These are phyloP conservation scores for Meda fulgida DNA, from an alignment of 2,797 vertebrate species.

Conservation along the genomic window DNA sequence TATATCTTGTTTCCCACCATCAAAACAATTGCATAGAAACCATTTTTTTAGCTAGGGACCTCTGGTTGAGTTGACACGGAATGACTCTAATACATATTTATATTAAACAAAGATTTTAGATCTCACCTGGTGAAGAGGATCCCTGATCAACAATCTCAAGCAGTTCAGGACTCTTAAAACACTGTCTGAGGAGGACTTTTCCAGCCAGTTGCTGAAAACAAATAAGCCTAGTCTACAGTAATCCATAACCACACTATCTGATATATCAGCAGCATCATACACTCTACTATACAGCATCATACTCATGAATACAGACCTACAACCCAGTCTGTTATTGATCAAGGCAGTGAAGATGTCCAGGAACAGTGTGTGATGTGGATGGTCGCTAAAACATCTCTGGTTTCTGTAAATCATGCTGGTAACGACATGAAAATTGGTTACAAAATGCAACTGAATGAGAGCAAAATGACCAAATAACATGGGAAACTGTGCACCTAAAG, in stretches of 20 bases:
- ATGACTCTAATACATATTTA: background rate
- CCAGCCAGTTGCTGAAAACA: slow-evolving; percentile 82
- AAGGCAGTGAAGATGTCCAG: slow-evolving; percentile 81
- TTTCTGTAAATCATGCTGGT: slow-evolving; percentile 83
- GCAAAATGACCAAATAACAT: background rate
- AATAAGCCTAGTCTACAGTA: background rate
- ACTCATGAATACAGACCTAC: slow-evolving; percentile 77
- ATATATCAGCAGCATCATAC: background rate
- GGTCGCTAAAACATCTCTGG: slow-evolving; percentile 86
- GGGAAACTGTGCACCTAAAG: slow-evolving; percentile 80
- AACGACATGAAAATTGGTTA: slow-evolving; percentile 18
- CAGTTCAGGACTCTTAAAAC: slow-evolving; percentile 86
- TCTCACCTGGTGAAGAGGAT: slow-evolving; percentile 84
- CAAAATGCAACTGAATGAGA: background rate
- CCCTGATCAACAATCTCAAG: slow-evolving; percentile 86
- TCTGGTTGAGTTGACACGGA: background rate
- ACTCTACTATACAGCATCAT: background rate
- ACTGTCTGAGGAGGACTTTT: slow-evolving; percentile 77
- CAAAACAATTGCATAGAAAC: background rate
- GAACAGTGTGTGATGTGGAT: slow-evolving; percentile 81
- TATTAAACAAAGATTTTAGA: background rate
- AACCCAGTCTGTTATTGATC: slow-evolving; percentile 85
- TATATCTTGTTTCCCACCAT: background rate
- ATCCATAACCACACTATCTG: background rate
- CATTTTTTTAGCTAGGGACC: background rate